Base-by-base conservation (phyloP, 2,113 vertebrate genomes). In the Otus sunia region DNA sequence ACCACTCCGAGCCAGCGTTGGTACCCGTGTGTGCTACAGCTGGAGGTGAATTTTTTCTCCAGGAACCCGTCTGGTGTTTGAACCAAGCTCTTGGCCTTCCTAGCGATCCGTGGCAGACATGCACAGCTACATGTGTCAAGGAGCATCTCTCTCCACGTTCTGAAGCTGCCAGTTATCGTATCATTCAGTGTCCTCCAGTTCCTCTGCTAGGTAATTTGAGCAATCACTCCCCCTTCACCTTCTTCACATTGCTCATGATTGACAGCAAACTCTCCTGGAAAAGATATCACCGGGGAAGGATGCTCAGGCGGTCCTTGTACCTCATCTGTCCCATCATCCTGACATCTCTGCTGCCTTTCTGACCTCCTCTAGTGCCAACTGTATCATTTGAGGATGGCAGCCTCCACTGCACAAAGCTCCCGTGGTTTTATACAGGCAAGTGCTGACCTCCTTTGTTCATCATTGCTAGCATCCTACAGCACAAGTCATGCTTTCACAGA, bases 401-500 rank as follows among this genome's bases (percentile, higher is more conserved):
- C 9, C 9, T 27, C n/a, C 80, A 37, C 8, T 4, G 0, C n/a
- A 78, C 52, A 66, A 62, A 77, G n/a, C 36, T 67, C 27, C 47
- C 7, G 3, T 5, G 66, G 45, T 34, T 82, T 64, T n/a, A 68
- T 10, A 30, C 20, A 34, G 41, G 14, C 56, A 22, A 71, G n/a
- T 0, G 0, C 0, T 67, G 52, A 56, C 11, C 20, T 59, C 8
- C 79, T 55, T 8, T 15, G 50, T 19, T 22, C 27, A 47, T 34
- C 32, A 6, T 5, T 19, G 30, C 89, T 12, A 29, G 34, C 16
- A 12, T 25, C 0, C 59, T 66, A 52, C 22, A 29, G 58, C 41
- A 49, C 43, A 30, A 59, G n/a, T 14, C 53, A 36, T 6, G 25
- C 22, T 80, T 71, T 36, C 75, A 43, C 6, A 4, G 19, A 64